Base-by-base conservation (phyloP, 2,113 vertebrate species). In the Sterna hirundo region DNA sequence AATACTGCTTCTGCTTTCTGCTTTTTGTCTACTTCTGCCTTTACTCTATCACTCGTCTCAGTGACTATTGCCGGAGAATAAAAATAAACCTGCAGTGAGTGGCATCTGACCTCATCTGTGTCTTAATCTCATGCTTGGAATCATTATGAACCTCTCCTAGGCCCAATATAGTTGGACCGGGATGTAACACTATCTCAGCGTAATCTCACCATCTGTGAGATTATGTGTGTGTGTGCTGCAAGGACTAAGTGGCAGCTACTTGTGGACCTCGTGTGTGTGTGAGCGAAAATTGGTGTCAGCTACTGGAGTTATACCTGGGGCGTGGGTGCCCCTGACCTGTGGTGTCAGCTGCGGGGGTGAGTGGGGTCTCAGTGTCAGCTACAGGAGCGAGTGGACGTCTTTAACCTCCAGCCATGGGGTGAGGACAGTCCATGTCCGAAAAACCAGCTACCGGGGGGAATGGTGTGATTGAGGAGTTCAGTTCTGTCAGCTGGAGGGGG, bases 401-500 rank as follows among this genome's bases (percentile, higher is more conserved):
- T 23, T 20, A 61, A 29, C 21, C 8, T 86, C n/a, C 18, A 57
- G 1, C 13, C 15, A 13, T 51, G 25, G 19, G 6, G 9, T 42
- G 32, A 19, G 17, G 78, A 89, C 5, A 5, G 10, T 34, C 21
- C 0, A 0, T 17, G 19, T 23, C 20, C 30, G 10, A 36, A 30
- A 70, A 79, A 36, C 0, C 6, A 62, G 52, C 21, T 62, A 34
- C 23, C 0, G 1, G 3, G 1, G 3, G 15, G 23, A 25, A 18
- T 17, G 34, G 2, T 13, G 5, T 36, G 15, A 32, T 1, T 47
- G 78, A 66, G 26, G 12, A 38, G 5, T 11, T 65, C 42, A 23
- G 52, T 19, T 46, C 8, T 51, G 38, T 11, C 55, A 25, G 20
- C 9, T 40, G 30, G 32, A 79, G 46, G 1, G 4, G 26, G 34